Conservation (phyloP, 2,113 vertebrate genomes). For the Anarhynchus alexandrinus region DNA sequence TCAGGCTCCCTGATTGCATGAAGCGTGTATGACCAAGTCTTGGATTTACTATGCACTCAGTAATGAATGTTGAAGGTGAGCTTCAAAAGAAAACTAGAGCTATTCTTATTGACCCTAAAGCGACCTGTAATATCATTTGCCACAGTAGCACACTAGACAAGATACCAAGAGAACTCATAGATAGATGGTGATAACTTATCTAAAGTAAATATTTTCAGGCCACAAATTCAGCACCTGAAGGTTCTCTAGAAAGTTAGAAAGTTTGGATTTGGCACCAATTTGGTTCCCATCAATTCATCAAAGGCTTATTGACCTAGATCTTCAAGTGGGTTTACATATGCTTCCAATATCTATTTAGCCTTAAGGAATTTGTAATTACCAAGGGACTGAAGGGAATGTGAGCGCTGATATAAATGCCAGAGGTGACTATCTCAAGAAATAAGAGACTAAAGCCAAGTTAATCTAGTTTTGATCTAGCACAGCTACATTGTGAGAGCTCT, state of each 20-base stretch:
- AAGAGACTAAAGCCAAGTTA: slow-evolving; percentile 9
- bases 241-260: not conserved
- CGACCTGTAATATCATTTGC: not conserved
- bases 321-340: not conserved
- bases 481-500: not conserved
- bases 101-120: not conserved
- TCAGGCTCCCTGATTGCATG: not conserved
- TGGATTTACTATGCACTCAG: not conserved
- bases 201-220: slow-evolving; percentile 1
- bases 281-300: slow-evolving; percentile 1
- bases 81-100: not conserved
- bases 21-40: not conserved
- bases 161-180: not conserved
- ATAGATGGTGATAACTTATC: not conserved
- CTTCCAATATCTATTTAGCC: slow-evolving; percentile 34
- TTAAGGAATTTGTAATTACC: slow-evolving; percentile 33
- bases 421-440: slow-evolving; percentile 26
- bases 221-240: not conserved
- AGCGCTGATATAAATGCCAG: not conserved
- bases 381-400: not conserved
- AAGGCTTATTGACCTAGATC: not conserved
- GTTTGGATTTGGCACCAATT: not conserved
- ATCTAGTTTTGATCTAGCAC: slow-evolving; percentile 28
- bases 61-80: not conserved
- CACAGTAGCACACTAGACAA: not conserved